These are phyloP conservation scores for Tribolium madens DNA, from an alignment of 1,140 invertebrate species.

Conservation along the genomic window DNA sequence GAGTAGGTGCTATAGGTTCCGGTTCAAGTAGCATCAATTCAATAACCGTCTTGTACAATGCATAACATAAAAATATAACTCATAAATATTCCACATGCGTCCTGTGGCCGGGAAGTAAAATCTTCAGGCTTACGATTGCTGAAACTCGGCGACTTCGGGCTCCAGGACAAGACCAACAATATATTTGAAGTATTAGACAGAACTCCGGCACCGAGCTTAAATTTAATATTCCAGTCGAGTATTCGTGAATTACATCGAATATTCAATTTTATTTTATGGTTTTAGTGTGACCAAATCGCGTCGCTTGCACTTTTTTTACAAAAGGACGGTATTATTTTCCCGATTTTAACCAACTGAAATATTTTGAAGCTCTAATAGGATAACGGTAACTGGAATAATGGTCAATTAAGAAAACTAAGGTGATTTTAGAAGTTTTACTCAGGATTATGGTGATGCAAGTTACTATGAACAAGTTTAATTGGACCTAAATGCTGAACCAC, in stretches of 20 bases:
- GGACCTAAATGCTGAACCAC: neutral
- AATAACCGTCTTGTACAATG: slow-evolving; percentile 32
- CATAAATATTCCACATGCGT: slow-evolving; percentile 35
- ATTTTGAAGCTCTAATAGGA: neutral
- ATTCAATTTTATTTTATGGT: slow-evolving; percentile 27
- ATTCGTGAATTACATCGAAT: slow-evolving; percentile 27
- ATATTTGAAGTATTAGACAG: slow-evolving; percentile 13
- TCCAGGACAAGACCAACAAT: slow-evolving; percentile 2
- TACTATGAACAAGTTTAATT: slow-evolving; percentile 20
- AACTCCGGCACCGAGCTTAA: slow-evolving; percentile 7
- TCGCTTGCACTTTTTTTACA: neutral
- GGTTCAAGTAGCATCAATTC: slow-evolving; percentile 32
- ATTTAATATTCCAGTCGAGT: slow-evolving; percentile 23
- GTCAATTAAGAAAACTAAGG: slow-evolving; percentile 24
- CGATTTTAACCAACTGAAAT: neutral
- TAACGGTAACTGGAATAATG: neutral
- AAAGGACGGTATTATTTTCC: neutral
- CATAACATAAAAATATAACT: slow-evolving; percentile 38
- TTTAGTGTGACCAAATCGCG: neutral
- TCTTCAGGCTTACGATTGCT: slow-evolving; percentile 11
- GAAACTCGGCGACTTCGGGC: slow-evolving; percentile 9
- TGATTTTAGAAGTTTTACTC: neutral
- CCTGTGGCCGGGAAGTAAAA: neutral
- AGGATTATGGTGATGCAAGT: slow-evolving; percentile 25
- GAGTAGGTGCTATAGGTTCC: slow-evolving; percentile 23